Evolutionary conservation across 2,113 vertebrate species (phyloP).

Genomic region (Clarias macrocephalus): DNA sequence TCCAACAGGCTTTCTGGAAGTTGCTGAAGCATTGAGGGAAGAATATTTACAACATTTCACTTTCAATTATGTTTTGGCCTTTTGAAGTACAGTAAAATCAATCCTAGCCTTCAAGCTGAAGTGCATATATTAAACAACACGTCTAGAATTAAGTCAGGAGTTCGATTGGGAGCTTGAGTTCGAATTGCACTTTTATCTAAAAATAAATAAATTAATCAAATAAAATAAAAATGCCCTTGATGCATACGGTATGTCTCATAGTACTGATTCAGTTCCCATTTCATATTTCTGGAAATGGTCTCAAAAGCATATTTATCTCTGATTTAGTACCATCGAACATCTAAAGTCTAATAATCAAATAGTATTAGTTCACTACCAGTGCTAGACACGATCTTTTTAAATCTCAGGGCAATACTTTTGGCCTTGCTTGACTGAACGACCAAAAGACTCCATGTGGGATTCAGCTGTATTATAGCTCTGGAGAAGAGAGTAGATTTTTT

Average conservation of each 20-base stretch:
- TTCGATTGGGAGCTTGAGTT: constrained; percentile 46
- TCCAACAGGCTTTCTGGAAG: constrained; percentile 5
- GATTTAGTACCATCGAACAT: constrained; percentile 39
- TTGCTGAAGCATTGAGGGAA: constrained; percentile 36
- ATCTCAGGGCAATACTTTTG: constrained; percentile 12
- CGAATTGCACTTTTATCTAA: constrained; percentile 50
- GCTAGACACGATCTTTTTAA: constrained; percentile 27
- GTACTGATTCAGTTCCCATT: constrained; percentile 54
- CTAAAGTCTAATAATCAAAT: constrained; percentile 34
- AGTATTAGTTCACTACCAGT: constrained; percentile 18
- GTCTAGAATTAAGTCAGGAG: constrained; percentile 61
- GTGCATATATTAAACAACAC: constrained; percentile 67
- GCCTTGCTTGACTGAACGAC: constrained; percentile 42
- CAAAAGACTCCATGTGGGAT: neutral
- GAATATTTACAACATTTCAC: constrained; percentile 60
- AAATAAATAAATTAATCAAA: constrained; percentile 53
- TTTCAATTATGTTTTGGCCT: constrained; percentile 70
- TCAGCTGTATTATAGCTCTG: neutral
- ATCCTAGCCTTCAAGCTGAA: constrained; percentile 70
- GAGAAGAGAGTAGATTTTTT: constrained; percentile 25
- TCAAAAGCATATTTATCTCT: neutral
- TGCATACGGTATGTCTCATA: constrained; percentile 43
- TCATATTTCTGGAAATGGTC: constrained; percentile 41
- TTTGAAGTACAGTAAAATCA: constrained; percentile 68
- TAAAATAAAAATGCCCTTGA: constrained; percentile 49